Evolutionary conservation across 2,888 invertebrate species (phyloP).

Genomic region (Theristus sp.): DNA sequence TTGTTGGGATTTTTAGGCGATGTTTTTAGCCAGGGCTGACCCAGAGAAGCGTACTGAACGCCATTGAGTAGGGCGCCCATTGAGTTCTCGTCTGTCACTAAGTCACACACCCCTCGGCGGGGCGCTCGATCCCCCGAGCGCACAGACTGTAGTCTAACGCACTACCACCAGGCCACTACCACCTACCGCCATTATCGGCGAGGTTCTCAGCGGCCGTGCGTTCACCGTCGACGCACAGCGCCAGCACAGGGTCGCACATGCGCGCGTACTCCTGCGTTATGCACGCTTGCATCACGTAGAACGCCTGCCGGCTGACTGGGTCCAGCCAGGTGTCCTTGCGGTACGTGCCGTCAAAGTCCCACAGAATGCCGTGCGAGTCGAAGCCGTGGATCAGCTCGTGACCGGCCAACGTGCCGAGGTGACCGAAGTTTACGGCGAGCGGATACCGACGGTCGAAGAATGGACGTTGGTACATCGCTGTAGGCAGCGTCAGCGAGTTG

Average conservation of each 20-base stretch:
- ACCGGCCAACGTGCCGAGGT: neutral
- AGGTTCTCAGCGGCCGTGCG: neutral
- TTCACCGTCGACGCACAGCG: neutral
- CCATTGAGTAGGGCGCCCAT: too few relatives aligned
- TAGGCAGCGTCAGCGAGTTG: neutral
- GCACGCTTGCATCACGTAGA: neutral
- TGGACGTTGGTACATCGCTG: neutral
- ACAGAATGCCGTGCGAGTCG: neutral
- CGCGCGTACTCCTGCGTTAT: neutral
- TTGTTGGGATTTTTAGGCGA: too few relatives aligned
- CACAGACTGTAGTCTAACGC: too few relatives aligned
- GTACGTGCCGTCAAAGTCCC: neutral
- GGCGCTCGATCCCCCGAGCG: too few relatives aligned
- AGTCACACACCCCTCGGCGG: neutral
- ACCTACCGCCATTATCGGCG: neutral
- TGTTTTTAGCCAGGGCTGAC: too few relatives aligned
- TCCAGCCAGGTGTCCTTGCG: neutral
- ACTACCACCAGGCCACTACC: neutral
- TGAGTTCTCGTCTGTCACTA: too few relatives aligned
- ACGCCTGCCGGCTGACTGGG: neutral
- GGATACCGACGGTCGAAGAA: neutral
- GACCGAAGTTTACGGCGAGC: neutral
- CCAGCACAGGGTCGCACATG: neutral
- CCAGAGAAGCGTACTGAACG: neutral
- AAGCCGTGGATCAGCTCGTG: constrained; percentile 1